Base-by-base conservation (phyloP, 1,140 invertebrate species). In the Lucilia cuprina region DNA sequence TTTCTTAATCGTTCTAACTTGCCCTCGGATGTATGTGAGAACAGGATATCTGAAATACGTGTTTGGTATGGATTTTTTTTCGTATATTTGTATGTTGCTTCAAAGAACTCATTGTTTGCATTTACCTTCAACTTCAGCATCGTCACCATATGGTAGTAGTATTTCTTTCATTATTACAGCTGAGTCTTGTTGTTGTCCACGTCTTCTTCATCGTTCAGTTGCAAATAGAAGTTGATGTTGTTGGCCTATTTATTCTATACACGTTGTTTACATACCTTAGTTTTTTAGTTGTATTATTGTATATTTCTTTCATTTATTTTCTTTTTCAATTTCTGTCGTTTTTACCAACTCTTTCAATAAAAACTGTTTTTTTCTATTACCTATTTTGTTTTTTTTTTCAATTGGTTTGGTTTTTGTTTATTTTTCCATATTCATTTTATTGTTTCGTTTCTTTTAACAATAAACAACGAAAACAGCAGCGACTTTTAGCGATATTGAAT, bases 241-340 rank as follows among this genome's bases (percentile, higher is more conserved):
- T 80, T 80, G 77, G 77, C 77, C 77, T 80, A 80, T 80, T 80
- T 80, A 80, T 80, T 80, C 77, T 25, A 13, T 25, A 49, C 41
- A 80, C 77, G 41, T 80, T 80, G 77, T 80, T 80, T 80, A 50
- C 77, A 80, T 80, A 49, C 77, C 17, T 80, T 50, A 21, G 21
- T 70, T 70, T 60, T 60, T 14, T 60, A 60, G 5, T n/a, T n/a
- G 41, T 41, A 41, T 41, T 60, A 5, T 60, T n/a, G 14, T n/a
- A 60, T n/a, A 60, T 60, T 60, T 60, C 55, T 60, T 60, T 5
- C 55, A 17, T 7, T n/a, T 60, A n/a, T 60, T 60, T 30, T 17
- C 55, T 60, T 60, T 25, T 78, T 41, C 75, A n/a, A 78, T 78
- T 41, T 41, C 34, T 75, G 5, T 78, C 41, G 34, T 77, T 77